Percentiles rank a stretch among this genome's conserved stretches.
These are phyloP conservation scores for Nesospiza acunhae DNA, from an alignment of 2,113 vertebrate species.

Conservation along the genomic window DNA sequence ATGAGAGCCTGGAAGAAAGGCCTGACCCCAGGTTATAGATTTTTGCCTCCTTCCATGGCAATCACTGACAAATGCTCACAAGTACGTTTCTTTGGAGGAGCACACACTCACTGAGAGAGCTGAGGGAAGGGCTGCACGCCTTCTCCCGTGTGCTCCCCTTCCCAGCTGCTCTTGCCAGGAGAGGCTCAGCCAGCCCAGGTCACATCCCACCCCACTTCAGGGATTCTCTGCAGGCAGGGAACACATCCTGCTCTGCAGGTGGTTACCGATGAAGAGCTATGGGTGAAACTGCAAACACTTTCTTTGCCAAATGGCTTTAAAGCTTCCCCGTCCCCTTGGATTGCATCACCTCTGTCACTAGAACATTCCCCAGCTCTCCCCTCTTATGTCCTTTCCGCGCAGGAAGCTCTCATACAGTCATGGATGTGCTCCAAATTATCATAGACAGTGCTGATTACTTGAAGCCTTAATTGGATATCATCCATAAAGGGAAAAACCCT, in stretches of 20 bases:
- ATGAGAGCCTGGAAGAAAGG: neutral
- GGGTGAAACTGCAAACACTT: rapidly evolving
- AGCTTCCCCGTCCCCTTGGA: neutral
- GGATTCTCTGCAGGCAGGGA: neutral
- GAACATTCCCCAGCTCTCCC: neutral
- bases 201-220: neutral
- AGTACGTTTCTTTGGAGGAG: neutral
- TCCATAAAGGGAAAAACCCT: neutral
- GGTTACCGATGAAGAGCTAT: neutral
- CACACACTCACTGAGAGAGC: neutral
- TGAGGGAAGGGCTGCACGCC: neutral
- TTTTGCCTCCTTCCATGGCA: neutral
- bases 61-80: neutral
- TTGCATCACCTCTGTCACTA: neutral
- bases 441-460: neutral
- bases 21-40: neutral
- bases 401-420: neutral
- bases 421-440: neutral
- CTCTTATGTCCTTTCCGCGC: neutral
- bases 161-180: neutral
- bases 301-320: neutral
- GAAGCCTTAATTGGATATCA: neutral
- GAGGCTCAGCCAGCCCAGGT: neutral
- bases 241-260: neutral
- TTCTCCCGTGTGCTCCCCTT: neutral